These are phyloP conservation scores for Synanthedon andrenaeformis DNA, from an alignment of 2,888 invertebrate species.

Conservation along the genomic window DNA sequence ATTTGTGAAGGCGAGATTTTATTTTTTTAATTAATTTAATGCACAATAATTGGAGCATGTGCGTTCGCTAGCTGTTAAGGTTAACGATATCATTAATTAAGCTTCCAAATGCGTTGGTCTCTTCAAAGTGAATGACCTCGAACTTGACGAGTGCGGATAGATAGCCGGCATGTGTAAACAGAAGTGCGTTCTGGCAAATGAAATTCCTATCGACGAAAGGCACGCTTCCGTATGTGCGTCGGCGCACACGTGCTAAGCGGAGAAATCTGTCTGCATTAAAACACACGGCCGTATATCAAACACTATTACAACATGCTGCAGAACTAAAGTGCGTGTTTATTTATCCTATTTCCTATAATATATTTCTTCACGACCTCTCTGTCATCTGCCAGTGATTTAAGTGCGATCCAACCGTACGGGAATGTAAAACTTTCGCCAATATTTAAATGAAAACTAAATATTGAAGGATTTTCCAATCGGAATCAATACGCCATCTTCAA, in stretches of 20 bases:
- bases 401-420: too few species aligned
- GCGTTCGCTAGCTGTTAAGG: not conserved
- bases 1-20: not conserved
- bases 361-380: too few species aligned
- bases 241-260: slow-evolving; percentile 35
- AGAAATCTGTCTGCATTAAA: slow-evolving; percentile 33
- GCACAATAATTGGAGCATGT: not conserved
- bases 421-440: too few species aligned
- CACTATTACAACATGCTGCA: slow-evolving; percentile 12
- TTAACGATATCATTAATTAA: not conserved
- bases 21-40: not conserved
- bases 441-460: too few species aligned
- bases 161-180: slow-evolving; percentile 44
- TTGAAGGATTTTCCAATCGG: too few species aligned
- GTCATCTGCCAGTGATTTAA: too few species aligned
- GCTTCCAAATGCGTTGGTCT: not conserved
- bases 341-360: not conserved
- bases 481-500: too few species aligned
- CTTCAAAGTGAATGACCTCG: slow-evolving; percentile 46
- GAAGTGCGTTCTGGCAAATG: slow-evolving; percentile 37
- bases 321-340: slow-evolving; percentile 19
- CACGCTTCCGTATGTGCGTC: slow-evolving; percentile 37
- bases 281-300: slow-evolving; percentile 16
- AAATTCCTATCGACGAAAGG: slow-evolving; percentile 43
- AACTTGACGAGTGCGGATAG: slow-evolving; percentile 49